phyloP scores from a whole-genome alignment of 2,797 vertebrate species.

The Hydrolagus colliei region DNA sequence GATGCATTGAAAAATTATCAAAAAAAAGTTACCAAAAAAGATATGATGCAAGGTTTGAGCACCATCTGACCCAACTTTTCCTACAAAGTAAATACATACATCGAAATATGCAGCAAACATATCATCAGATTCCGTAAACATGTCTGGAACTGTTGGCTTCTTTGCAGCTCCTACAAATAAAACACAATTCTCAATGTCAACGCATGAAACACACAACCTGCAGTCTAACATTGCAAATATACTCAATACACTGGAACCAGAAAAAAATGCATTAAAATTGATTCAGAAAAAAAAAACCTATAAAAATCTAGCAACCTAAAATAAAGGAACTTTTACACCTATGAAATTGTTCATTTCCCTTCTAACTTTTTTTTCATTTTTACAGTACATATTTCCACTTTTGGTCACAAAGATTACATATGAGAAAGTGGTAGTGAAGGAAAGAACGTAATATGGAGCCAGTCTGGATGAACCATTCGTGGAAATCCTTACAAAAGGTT shows the following conservation, averaged over 20 bases:
- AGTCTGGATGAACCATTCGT: background rate
- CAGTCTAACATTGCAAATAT: background rate
- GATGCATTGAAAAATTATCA: background rate
- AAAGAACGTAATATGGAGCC: background rate
- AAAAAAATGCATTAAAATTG: background rate
- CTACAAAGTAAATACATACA: conserved; percentile 60
- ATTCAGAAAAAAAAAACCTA: background rate
- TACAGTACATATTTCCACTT: no score
- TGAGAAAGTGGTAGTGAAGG: no score
- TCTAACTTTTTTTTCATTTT: no score
- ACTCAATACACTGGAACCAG: background rate
- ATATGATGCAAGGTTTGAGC: background rate
- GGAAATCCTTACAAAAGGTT: background rate
- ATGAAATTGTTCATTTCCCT: no score
- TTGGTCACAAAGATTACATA: no score
- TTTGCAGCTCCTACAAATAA: conserved; percentile 79
- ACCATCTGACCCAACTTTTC: background rate
- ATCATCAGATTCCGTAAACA: conserved; percentile 98
- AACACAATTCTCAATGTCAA: conserved; percentile 26
- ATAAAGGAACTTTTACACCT: no score
- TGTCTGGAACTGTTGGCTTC: conserved; percentile 89
- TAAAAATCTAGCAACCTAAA: no score
- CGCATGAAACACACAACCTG: background rate
- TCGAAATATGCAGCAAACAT: conserved; percentile 98
- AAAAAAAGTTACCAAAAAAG: background rate